Evolutionary conservation across 1,140 invertebrate species (phyloP).

Genomic region (Cydia fagiglandana): DNA sequence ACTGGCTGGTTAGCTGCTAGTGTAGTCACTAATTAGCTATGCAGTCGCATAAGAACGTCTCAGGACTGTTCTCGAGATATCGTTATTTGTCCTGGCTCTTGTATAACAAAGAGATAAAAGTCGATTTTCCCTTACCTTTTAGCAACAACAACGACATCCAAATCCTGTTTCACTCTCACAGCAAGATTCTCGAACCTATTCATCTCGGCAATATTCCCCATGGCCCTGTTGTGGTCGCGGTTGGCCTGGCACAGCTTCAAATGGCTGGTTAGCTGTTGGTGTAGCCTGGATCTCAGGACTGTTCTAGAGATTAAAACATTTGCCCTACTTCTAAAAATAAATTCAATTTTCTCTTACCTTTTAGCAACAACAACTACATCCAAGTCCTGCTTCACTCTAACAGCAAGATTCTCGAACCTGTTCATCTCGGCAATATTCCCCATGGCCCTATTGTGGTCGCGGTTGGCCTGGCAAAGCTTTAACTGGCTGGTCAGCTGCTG

Average conservation of each 20-base stretch:
- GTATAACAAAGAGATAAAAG: no score
- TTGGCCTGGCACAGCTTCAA: conserved; percentile 91
- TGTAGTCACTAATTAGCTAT: no score
- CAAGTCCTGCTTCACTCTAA: conserved; percentile 92
- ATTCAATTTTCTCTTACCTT: no score
- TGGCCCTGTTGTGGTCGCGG: conserved; percentile 92
- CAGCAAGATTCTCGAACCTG: conserved; percentile 92
- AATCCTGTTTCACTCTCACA: conserved; percentile 90
- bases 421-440: conserved; percentile 96
- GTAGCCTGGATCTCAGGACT: no score
- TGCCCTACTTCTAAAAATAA: no score
- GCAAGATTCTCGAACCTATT: conserved; percentile 95
- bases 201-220: conserved; percentile 95
- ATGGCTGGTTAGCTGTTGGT: conserved; percentile 91
- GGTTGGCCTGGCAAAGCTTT: conserved; percentile 90
- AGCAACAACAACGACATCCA: conserved; percentile 90
- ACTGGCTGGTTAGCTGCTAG: conserved; percentile 90
- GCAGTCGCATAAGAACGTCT: no score
- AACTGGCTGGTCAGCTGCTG: conserved; percentile 90
- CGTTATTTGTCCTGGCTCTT: no score
- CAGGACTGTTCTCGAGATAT: no score
- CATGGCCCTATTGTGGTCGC: conserved; percentile 94
- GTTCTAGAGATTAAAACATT: no score
- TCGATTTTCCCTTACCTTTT: no score
- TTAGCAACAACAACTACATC: conserved; percentile 89